Percentiles rank a stretch among this genome's conserved stretches.
phyloP scores from a whole-genome alignment of 2,888 invertebrate genomes.

The Lasioglossum lativentre region DNA sequence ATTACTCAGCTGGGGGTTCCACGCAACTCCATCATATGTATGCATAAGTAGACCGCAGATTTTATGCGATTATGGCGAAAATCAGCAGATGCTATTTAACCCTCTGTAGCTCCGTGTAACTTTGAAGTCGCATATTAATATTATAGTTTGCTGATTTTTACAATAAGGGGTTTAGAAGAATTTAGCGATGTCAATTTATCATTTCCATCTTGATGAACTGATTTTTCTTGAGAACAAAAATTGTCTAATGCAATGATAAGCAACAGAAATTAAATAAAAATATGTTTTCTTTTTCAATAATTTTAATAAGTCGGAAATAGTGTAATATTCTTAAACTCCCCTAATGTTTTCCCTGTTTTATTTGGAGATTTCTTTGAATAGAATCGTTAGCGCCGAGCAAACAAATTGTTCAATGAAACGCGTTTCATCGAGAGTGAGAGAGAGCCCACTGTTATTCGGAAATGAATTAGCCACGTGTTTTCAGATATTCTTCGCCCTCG shows the following conservation, averaged over 20 bases:
- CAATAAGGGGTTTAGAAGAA: too few species aligned
- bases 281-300: too few species aligned
- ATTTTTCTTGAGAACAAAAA: too few species aligned
- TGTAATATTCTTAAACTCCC: too few species aligned
- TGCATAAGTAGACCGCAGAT: neutral
- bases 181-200: neutral
- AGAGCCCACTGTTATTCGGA: neutral
- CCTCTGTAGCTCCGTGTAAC: too few species aligned
- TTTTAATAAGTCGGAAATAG: too few species aligned
- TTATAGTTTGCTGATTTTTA: neutral
- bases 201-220: neutral
- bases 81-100: too few species aligned
- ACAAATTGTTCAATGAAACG: neutral
- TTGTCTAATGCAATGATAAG: too few species aligned
- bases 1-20: neutral
- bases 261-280: too few species aligned
- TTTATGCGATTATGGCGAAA: neutral
- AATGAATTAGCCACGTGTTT: neutral
- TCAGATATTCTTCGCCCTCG: slow-evolving; percentile 90
- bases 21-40: neutral
- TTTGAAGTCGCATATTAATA: neutral
- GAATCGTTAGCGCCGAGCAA: neutral
- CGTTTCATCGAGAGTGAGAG: neutral
- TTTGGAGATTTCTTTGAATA: too few species aligned
- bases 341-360: too few species aligned